Evolutionary conservation across 2,888 invertebrate species (phyloP).

Genomic region (Odontocerum albicorne): DNA sequence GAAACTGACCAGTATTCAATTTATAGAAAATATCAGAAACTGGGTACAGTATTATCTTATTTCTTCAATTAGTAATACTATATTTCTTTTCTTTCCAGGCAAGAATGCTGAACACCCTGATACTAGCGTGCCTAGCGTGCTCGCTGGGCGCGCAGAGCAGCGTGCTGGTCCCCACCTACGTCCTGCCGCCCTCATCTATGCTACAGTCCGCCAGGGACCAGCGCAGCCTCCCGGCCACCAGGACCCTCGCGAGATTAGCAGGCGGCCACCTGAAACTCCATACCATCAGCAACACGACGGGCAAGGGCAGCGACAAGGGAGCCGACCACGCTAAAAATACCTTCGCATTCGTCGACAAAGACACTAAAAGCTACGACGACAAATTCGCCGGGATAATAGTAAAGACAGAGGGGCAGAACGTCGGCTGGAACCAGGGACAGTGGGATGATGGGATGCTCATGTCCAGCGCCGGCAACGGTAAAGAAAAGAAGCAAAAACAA

Average conservation of each 20-base stretch:
- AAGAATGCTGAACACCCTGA: constrained; percentile 7
- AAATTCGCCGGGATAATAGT: constrained; percentile 49
- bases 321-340: constrained; percentile 31
- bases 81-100: constrained; percentile 19
- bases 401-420: constrained; percentile 52
- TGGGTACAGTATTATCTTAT: too few species aligned
- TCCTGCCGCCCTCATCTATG: constrained; percentile 48
- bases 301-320: constrained; percentile 10
- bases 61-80: too few species aligned
- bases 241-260: constrained; percentile 66
- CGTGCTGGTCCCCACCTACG: constrained; percentile 58
- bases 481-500: constrained; percentile 49
- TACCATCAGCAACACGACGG: neutral
- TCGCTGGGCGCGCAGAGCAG: constrained; percentile 48
- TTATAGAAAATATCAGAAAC: too few species aligned
- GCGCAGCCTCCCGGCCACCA: constrained; percentile 48
- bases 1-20: neutral
- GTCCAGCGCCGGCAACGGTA: constrained; percentile 71
- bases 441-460: constrained; percentile 70
- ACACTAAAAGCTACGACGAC: constrained; percentile 44
- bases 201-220: constrained; percentile 58
- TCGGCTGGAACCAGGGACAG: constrained; percentile 58
- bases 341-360: constrained; percentile 37
- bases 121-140: constrained; percentile 39
- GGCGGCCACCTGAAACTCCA: constrained; percentile 65